Conservation (phyloP, 2,797 vertebrate species). For the Sebastes oblongus region DNA sequence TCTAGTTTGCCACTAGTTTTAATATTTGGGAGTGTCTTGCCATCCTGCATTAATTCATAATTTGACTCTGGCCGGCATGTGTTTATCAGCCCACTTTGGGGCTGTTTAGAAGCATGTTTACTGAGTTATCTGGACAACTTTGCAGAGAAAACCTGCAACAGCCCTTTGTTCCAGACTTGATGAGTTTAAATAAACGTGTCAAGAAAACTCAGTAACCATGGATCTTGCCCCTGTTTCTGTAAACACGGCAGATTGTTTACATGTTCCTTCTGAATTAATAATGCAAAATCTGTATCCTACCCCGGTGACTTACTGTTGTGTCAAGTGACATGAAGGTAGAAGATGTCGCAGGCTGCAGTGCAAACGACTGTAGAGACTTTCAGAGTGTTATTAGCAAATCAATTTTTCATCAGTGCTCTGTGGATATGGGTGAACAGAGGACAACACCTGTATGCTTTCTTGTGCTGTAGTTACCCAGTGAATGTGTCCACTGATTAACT, state of each 20-base stretch:
- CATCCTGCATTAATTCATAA: neutral
- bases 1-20: no score
- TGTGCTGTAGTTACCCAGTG: slow-evolving; percentile 42
- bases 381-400: slow-evolving; percentile 52
- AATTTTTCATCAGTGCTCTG: slow-evolving; percentile 57
- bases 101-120: neutral
- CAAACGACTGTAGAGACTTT: slow-evolving; percentile 22
- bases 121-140: neutral
- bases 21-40: no score
- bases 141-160: neutral
- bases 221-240: slow-evolving; percentile 2
- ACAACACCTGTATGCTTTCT: neutral
- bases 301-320: slow-evolving; percentile 37
- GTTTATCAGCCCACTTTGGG: neutral
- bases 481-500: slow-evolving; percentile 34
- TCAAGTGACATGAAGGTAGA: slow-evolving; percentile 43
- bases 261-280: slow-evolving; percentile 60
- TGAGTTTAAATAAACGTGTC: neutral
- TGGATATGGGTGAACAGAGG: slow-evolving; percentile 11
- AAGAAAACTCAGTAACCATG: neutral
- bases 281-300: slow-evolving; percentile 58
- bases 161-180: neutral
- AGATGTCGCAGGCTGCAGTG: slow-evolving; percentile 11
- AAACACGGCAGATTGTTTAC: slow-evolving; percentile 54
- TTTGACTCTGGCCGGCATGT: accelerated